Percentiles rank a stretch among this genome's conserved stretches.
Conservation (phyloP, 2,113 vertebrate species). For the Australoheros scitulus region DNA sequence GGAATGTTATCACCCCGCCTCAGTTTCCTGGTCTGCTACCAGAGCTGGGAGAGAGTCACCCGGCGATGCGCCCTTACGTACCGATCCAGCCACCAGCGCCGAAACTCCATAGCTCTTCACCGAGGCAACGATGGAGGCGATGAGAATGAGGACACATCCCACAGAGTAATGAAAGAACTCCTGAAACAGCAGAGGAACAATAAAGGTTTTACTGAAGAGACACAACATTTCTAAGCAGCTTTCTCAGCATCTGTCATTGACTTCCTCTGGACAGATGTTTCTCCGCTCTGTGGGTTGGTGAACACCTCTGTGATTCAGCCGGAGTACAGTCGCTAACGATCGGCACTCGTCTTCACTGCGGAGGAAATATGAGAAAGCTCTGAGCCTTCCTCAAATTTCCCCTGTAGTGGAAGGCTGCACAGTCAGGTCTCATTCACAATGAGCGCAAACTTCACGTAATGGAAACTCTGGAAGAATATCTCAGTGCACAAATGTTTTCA, state of each 20-base stretch:
- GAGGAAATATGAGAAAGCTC: background rate
- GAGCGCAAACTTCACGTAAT: background rate
- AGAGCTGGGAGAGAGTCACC: background rate
- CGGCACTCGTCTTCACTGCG: background rate
- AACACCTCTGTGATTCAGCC: background rate
- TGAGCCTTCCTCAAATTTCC: background rate
- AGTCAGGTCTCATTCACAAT: background rate
- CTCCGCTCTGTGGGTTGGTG: background rate
- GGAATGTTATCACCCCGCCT: background rate
- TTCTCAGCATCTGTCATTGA: background rate
- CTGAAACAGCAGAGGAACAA: slow-evolving; percentile 69
- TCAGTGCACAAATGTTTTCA: too few species aligned
- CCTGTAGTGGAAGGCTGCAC: background rate
- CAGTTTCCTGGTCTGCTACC: background rate
- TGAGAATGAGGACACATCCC: slow-evolving; percentile 86
- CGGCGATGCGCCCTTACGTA: slow-evolving; percentile 68
- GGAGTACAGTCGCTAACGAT: too few species aligned
- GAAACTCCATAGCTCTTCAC: slow-evolving; percentile 74
- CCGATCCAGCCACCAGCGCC: slow-evolving; percentile 85
- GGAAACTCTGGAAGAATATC: too few species aligned
- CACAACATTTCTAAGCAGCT: too few species aligned
- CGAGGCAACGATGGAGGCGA: slow-evolving; percentile 87
- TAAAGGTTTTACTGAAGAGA: background rate
- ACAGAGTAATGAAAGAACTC: slow-evolving; percentile 93
- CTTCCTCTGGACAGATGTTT: background rate